phyloP scores from a whole-genome alignment of 2,888 invertebrate species.

The Galerucella calmariensis region DNA sequence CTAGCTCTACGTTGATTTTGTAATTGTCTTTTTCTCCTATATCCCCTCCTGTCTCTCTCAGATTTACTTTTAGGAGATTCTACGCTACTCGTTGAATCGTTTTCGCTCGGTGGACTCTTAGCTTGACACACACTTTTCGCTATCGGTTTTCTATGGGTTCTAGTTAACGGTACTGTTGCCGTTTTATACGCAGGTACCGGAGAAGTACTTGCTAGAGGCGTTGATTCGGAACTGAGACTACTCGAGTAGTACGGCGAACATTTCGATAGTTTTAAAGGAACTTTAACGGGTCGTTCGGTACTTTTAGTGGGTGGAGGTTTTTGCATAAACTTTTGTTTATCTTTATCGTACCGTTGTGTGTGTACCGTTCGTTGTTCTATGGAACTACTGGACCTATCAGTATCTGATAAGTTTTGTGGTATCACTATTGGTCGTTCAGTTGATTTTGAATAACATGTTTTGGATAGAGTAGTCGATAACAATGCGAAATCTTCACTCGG shows the following conservation, averaged over 20 bases:
- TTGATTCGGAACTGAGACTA: conserved; percentile 79
- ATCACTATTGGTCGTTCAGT: conserved; percentile 68
- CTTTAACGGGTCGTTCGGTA: conserved; percentile 63
- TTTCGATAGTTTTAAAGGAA: conserved; percentile 70
- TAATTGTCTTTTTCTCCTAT: conserved; percentile 74
- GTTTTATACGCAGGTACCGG: conserved; percentile 75
- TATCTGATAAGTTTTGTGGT: conserved; percentile 66
- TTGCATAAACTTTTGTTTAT: conserved; percentile 60
- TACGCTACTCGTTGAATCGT: conserved; percentile 80
- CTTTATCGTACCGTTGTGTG: conserved; percentile 61
- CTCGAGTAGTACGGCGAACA: conserved; percentile 82
- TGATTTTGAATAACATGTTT: conserved; percentile 64
- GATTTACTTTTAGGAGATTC: conserved; percentile 72
- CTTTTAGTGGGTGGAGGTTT: conserved; percentile 55
- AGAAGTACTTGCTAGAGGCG: conserved; percentile 71
- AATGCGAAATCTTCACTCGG: conserved; percentile 61
- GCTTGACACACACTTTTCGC: conserved; percentile 71
- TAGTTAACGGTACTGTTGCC: conserved; percentile 62
- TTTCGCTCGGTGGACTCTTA: conserved; percentile 79
- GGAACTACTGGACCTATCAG: conserved; percentile 66
- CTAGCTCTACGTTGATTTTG: conserved; percentile 67
- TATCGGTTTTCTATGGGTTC: conserved; percentile 66
- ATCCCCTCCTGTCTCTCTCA: conserved; percentile 71
- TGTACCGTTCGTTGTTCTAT: conserved; percentile 65
- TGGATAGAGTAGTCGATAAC: conserved; percentile 48